Percentiles rank a stretch among this genome's conserved stretches.
These are phyloP conservation scores for Eumerus sabulonum DNA, from an alignment of 2,888 invertebrate genomes.

Conservation along the genomic window DNA sequence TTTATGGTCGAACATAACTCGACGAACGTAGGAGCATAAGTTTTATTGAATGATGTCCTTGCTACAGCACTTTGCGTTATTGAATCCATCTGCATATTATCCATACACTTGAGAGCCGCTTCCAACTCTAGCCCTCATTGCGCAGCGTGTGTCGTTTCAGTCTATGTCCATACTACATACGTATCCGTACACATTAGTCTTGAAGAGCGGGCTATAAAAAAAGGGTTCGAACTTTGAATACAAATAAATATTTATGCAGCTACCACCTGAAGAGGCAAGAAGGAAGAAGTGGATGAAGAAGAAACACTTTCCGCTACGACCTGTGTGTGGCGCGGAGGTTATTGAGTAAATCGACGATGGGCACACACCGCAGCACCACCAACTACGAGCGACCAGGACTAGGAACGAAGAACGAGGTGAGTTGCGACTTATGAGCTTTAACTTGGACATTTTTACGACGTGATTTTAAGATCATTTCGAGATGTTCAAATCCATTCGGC, in stretches of 20 bases:
- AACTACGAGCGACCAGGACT: neutral
- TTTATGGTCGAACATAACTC: constrained; percentile 71
- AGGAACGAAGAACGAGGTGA: constrained; percentile 54
- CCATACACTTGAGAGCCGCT: constrained; percentile 25
- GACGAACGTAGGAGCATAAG: constrained; percentile 70
- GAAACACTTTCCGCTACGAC: neutral
- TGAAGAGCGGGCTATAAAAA: constrained; percentile 19
- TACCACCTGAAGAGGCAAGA: constrained; percentile 15
- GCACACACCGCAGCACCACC: constrained; percentile 11
- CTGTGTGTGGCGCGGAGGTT: neutral
- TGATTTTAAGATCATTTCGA: constrained; percentile 70
- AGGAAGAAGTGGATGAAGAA: constrained; percentile 13
- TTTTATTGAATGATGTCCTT: constrained; percentile 71
- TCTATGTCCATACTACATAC: too few relatives aligned
- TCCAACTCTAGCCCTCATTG: constrained; percentile 24
- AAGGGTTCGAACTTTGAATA: constrained; percentile 58
- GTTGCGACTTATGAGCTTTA: constrained; percentile 68
- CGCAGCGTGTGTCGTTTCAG: constrained; percentile 10
- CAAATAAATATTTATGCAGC: constrained; percentile 65
- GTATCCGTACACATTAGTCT: constrained; percentile 43
- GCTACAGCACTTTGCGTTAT: constrained; percentile 71
- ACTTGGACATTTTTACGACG: constrained; percentile 70
- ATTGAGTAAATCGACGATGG: constrained; percentile 2
- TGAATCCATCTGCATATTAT: constrained; percentile 71
- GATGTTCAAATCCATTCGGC: constrained; percentile 66